Conservation (phyloP, 2,888 invertebrate species). For the Eilema griseolum region DNA sequence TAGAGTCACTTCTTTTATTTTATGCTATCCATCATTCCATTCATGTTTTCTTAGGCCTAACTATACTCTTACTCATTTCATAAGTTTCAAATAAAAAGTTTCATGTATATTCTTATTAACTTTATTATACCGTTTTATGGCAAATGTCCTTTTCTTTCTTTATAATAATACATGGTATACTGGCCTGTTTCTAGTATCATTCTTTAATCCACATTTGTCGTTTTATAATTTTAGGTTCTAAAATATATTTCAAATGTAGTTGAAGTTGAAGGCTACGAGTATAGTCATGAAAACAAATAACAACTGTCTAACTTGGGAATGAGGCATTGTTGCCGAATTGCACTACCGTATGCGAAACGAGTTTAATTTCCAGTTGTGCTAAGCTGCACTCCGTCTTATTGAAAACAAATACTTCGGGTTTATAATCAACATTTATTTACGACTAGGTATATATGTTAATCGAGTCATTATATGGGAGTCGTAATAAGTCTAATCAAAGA, state of each 20-base stretch:
- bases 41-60: too few species aligned
- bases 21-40: too few species aligned
- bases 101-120: too few species aligned
- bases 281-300: slow-evolving; percentile 6
- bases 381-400: neutral
- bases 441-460: neutral
- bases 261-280: neutral
- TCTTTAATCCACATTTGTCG: too few species aligned
- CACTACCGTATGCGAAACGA: slow-evolving; percentile 6
- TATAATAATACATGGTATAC: neutral
- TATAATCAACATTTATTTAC: neutral
- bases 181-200: too few species aligned
- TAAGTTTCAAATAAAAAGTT: too few species aligned
- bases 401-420: neutral
- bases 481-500: neutral
- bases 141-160: too few species aligned
- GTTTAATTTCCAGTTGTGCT: slow-evolving; percentile 1
- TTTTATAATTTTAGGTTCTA: neutral
- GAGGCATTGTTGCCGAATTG: slow-evolving; percentile 31
- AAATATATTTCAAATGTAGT: neutral
- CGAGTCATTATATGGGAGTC: neutral
- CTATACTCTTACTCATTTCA: too few species aligned
- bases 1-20: too few species aligned
- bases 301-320: slow-evolving; percentile 20
- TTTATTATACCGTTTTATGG: too few species aligned